Conservation (phyloP, 2,797 vertebrate species). For the Trachurus trachurus region DNA sequence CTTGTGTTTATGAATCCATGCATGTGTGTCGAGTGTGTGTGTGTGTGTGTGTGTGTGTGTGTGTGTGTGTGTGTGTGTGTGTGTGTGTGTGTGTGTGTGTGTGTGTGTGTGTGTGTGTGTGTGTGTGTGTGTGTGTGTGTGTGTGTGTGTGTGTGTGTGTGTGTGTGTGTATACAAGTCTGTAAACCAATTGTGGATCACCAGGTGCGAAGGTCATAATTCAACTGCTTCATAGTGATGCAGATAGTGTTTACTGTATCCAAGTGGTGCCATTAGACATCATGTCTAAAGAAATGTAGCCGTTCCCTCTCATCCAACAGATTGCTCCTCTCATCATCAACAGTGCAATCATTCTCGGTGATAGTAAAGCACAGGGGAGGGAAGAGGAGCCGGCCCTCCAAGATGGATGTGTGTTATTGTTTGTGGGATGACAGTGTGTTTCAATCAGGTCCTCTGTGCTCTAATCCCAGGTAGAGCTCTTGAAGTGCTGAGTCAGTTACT, state of each 20-base stretch:
- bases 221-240: conserved; percentile 70
- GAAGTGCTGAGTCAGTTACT: conserved; percentile 91
- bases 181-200: conserved; percentile 49
- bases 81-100: conserved; percentile 15
- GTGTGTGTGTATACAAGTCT: conserved; percentile 25
- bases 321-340: conserved; percentile 76
- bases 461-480: conserved; percentile 89
- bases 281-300: conserved; percentile 72
- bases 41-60: conserved; percentile 14
- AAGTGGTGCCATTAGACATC: conserved; percentile 77
- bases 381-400: conserved; percentile 72
- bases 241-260: conserved; percentile 78
- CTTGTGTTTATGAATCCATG: conserved; percentile 25
- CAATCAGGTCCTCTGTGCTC: conserved; percentile 91
- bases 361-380: conserved; percentile 72
- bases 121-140: conserved; percentile 9
- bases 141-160: conserved; percentile 11
- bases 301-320: conserved; percentile 64
- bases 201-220: conserved; percentile 72
- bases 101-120: conserved; percentile 14
- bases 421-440: conserved; percentile 92
- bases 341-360: conserved; percentile 79
- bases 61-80: conserved; percentile 11
- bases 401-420: conserved; percentile 93
- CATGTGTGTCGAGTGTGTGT: conserved; percentile 13